Conservation (phyloP, 2,113 vertebrate species). For the Heliornis fulica region DNA sequence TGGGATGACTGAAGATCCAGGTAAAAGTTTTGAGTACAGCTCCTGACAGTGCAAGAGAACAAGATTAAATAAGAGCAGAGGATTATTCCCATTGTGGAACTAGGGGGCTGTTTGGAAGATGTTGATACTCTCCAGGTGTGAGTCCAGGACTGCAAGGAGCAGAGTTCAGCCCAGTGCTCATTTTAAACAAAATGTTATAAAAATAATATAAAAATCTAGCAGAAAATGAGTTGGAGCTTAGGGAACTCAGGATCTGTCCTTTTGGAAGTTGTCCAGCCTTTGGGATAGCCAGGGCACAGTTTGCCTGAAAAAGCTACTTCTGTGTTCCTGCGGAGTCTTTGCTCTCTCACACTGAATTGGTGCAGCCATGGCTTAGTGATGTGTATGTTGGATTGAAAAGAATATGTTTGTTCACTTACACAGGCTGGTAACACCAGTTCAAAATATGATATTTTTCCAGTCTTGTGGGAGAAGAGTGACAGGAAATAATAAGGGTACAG, state of each 20-base stretch:
- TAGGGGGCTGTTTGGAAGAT: accelerated
- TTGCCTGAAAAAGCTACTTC: neutral
- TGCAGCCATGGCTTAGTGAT: neutral
- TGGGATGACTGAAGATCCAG: neutral
- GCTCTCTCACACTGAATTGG: neutral
- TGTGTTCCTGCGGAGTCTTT: neutral
- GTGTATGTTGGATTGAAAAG: neutral
- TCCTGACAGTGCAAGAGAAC: neutral
- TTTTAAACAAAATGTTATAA: neutral
- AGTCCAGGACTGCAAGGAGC: neutral
- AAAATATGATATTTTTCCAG: neutral
- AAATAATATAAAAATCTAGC: neutral
- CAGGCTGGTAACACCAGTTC: neutral
- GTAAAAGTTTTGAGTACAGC: neutral
- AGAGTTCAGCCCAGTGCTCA: neutral
- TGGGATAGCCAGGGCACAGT: neutral
- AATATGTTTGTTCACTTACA: neutral
- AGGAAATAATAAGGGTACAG: neutral
- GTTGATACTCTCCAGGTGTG: neutral
- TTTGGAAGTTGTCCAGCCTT: neutral
- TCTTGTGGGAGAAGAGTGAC: neutral
- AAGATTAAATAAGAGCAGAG: neutral
- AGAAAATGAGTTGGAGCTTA: neutral
- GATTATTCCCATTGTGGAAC: neutral
- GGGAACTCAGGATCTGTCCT: neutral